Percentiles rank a stretch among this genome's conserved stretches.
Evolutionary conservation across 2,888 invertebrate species (phyloP).

Genomic region (Teleogryllus oceanicus): DNA sequence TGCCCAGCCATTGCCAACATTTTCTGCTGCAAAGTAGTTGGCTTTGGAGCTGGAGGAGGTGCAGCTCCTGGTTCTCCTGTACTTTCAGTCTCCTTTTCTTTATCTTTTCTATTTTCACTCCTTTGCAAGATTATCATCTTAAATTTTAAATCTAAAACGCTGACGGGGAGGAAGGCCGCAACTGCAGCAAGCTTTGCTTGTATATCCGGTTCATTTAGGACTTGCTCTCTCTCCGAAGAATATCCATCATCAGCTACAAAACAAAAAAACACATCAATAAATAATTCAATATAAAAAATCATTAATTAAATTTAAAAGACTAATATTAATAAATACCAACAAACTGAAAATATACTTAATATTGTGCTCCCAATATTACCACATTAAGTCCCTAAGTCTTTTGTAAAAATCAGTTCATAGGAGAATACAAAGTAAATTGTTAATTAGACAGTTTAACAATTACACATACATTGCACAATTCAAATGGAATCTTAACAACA

Average conservation of each 20-base stretch:
- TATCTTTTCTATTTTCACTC: slow-evolving; percentile 39
- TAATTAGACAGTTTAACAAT: too few species aligned
- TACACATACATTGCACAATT: too few species aligned
- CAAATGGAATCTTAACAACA: too few species aligned
- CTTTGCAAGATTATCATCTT: slow-evolving; percentile 36
- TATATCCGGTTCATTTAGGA: background rate
- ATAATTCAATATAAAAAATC: background rate
- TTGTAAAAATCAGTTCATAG: too few species aligned
- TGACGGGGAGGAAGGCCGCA: slow-evolving; percentile 27
- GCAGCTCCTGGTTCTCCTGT: slow-evolving; percentile 32
- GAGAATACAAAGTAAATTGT: too few species aligned
- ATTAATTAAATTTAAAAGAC: background rate
- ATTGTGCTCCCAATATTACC: too few species aligned
- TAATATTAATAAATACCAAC: too few species aligned
- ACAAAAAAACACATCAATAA: background rate
- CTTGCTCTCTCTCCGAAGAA: background rate
- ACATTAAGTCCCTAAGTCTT: too few species aligned
- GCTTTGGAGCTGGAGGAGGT: slow-evolving; percentile 50
- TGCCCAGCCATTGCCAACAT: slow-evolving; percentile 88
- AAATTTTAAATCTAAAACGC: slow-evolving; percentile 41
- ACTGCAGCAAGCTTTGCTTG: slow-evolving; percentile 20
- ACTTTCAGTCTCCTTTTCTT: slow-evolving; percentile 37
- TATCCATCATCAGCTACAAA: background rate
- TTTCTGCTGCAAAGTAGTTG: slow-evolving; percentile 76
- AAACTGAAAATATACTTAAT: too few species aligned